phyloP scores from a whole-genome alignment of 2,888 invertebrate genomes.

The Melangyna quadrimaculata region DNA sequence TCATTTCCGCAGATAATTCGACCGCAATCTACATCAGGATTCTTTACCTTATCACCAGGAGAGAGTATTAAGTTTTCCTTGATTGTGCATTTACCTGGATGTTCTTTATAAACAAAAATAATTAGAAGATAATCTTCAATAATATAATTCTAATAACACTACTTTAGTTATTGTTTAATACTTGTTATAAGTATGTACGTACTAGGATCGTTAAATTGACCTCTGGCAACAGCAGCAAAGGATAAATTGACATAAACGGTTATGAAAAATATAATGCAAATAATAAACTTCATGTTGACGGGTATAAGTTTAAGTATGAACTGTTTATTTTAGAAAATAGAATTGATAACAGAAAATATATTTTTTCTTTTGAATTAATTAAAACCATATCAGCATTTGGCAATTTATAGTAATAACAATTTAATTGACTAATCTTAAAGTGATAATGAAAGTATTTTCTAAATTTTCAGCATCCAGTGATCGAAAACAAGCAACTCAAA shows the following conservation, averaged over 20 bases:
- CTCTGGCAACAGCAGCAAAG: slow-evolving; percentile 3
- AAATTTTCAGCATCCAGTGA: not conserved
- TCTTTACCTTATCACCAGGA: slow-evolving; percentile 43
- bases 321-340: too few species aligned
- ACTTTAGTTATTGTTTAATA: too few species aligned
- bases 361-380: too few species aligned
- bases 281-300: slow-evolving; percentile 1
- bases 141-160: not conserved
- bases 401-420: not conserved
- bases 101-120: not conserved
- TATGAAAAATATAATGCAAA: not conserved
- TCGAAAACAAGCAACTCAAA: too few species aligned
- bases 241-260: not conserved
- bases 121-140: not conserved
- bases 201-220: slow-evolving; percentile 23
- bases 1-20: slow-evolving; percentile 62
- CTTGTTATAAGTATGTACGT: not conserved
- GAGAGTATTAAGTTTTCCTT: slow-evolving; percentile 56
- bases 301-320: too few species aligned
- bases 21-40: slow-evolving; percentile 66
- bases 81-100: slow-evolving; percentile 75
- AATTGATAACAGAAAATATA: too few species aligned
- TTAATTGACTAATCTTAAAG: not conserved
- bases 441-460: not conserved
- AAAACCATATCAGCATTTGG: not conserved